phyloP scores from a whole-genome alignment of 2,888 invertebrate species.

The Auanema freiburgensis region DNA sequence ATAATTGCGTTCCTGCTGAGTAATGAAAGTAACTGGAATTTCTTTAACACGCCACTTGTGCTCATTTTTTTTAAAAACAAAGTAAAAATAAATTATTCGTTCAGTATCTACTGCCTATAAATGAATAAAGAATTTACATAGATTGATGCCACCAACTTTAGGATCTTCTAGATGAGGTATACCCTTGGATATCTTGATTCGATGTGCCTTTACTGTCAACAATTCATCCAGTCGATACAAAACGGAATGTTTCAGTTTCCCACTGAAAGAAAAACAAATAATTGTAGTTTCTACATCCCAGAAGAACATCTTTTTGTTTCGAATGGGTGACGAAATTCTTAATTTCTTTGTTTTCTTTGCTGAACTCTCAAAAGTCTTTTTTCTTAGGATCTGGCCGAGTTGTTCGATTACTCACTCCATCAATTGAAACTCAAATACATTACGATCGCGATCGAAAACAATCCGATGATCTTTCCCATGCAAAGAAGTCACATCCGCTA shows the following conservation, averaged over 20 bases:
- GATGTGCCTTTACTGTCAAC: slow-evolving; percentile 31
- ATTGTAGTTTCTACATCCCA: not conserved
- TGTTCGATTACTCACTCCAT: slow-evolving; percentile 36
- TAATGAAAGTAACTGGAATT: slow-evolving; percentile 42
- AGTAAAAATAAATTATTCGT: slow-evolving; percentile 56
- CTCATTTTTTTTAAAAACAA: slow-evolving; percentile 55
- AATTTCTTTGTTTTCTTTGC: not conserved
- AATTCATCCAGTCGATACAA: slow-evolving; percentile 50
- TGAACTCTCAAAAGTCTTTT: slow-evolving; percentile 8
- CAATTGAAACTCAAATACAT: slow-evolving; percentile 47
- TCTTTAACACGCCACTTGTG: slow-evolving; percentile 56
- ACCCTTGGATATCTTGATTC: slow-evolving; percentile 41
- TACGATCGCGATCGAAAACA: slow-evolving; percentile 44
- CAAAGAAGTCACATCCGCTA: slow-evolving; percentile 39
- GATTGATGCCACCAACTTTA: not conserved
- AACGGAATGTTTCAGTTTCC: slow-evolving; percentile 37
- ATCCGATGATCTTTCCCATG: slow-evolving; percentile 51
- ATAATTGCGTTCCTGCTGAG: slow-evolving; percentile 40
- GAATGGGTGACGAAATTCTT: not conserved
- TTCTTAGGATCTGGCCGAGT: not conserved
- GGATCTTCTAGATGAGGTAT: slow-evolving; percentile 21
- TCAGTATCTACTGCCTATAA: slow-evolving; percentile 27
- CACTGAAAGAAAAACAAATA: slow-evolving; percentile 27
- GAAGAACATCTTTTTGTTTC: no score
- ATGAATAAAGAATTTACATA: not conserved